Conservation (phyloP, 2,888 invertebrate genomes). For the Pseudococcus jackbeardsleyi region DNA sequence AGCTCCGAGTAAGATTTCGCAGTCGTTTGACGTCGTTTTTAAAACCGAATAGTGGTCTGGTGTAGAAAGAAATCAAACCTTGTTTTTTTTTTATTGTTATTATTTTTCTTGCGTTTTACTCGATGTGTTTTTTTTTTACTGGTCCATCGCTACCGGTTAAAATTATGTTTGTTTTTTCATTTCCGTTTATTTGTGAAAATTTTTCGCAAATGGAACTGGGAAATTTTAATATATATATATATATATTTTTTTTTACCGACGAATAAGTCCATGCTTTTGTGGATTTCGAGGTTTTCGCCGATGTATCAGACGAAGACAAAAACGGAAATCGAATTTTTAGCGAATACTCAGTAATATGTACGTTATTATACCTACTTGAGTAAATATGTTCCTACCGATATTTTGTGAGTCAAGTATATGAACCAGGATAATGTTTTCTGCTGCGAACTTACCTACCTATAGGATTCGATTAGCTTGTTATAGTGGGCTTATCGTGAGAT, state of each 20-base stretch:
- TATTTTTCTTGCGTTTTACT: not conserved
- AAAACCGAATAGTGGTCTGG: not conserved
- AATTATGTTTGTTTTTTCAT: not conserved
- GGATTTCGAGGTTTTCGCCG: not conserved
- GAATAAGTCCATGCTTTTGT: not conserved
- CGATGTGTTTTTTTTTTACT: slow-evolving; percentile 10
- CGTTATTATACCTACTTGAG: too few species aligned
- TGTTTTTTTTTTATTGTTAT: slow-evolving; percentile 1
- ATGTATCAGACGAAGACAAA: not conserved
- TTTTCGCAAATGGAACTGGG: not conserved
- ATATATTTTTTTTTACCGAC: not conserved
- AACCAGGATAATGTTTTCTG: not conserved
- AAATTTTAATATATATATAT: slow-evolving; percentile 12
- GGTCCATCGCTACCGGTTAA: slow-evolving; percentile 24
- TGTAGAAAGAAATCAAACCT: slow-evolving; percentile 25
- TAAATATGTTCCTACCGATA: too few species aligned
- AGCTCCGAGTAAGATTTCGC: slow-evolving; percentile 25
- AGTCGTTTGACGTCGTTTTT: slow-evolving; percentile 11
- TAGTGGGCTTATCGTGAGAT: not conserved
- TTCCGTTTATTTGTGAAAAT: not conserved
- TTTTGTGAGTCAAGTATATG: not conserved
- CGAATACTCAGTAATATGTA: not conserved
- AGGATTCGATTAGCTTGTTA: not conserved
- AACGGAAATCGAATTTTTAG: not conserved
- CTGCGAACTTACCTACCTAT: not conserved